These are phyloP conservation scores for Hydra vulgaris DNA, from an alignment of 30 jellyfish, hydroid and myxozoan species.

Conservation along the genomic window DNA sequence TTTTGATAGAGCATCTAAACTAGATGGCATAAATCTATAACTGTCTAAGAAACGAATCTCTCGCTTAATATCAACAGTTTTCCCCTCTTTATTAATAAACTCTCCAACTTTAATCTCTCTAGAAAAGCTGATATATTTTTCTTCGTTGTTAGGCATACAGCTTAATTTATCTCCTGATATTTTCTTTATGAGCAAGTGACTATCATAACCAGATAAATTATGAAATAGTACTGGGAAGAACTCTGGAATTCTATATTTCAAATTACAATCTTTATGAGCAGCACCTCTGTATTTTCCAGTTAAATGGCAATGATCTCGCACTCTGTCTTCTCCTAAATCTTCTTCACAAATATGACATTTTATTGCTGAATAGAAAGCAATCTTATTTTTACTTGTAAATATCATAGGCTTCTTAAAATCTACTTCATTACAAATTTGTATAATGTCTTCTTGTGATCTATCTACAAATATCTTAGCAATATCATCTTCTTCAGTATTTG, in stretches of 20 bases:
- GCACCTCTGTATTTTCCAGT: constrained; percentile 52
- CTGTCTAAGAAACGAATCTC: neutral
- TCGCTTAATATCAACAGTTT: neutral
- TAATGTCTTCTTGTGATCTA: neutral
- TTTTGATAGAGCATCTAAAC: neutral
- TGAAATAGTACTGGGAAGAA: constrained; percentile 27
- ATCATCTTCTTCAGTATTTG: neutral
- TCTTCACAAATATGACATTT: neutral
- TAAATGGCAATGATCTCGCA: constrained; percentile 37
- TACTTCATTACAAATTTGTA: neutral
- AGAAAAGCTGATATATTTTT: neutral
- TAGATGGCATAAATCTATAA: neutral
- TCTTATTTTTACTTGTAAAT: too few species aligned
- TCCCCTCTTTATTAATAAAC: neutral
- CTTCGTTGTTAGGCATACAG: constrained; percentile 4
- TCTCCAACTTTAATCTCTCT: neutral
- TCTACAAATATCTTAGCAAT: neutral
- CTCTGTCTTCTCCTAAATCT: neutral
- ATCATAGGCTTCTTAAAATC: too few species aligned
- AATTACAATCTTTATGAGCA: constrained; percentile 35
- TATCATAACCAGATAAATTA: constrained; percentile 40
- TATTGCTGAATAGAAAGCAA: neutral
- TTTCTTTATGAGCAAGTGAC: constrained; percentile 30
- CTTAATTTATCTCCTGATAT: neutral
- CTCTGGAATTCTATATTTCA: constrained; percentile 18